phyloP scores from a whole-genome alignment of 2,113 vertebrate genomes.

The Neoarius graeffei region DNA sequence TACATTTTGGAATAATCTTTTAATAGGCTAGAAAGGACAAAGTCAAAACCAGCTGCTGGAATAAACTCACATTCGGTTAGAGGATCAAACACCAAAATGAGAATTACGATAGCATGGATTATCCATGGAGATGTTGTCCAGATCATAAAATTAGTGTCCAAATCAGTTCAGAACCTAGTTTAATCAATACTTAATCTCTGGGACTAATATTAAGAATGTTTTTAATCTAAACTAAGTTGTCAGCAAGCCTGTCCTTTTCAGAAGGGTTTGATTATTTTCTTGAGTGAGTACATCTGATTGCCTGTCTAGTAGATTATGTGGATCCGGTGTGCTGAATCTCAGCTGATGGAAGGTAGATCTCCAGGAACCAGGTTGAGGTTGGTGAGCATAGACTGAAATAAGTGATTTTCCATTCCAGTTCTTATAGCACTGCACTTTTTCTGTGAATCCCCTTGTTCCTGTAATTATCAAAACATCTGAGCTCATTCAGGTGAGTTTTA shows the following conservation, averaged over 20 bases:
- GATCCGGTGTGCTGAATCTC: background rate
- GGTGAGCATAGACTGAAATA: background rate
- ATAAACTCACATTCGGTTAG: background rate
- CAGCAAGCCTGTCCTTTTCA: background rate
- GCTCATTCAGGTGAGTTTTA: background rate
- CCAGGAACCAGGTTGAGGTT: background rate
- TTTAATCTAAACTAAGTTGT: background rate
- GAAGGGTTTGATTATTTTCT: background rate
- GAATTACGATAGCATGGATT: background rate
- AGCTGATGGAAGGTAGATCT: background rate
- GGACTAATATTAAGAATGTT: background rate
- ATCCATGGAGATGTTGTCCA: background rate
- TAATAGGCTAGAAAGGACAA: background rate
- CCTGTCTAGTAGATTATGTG: background rate
- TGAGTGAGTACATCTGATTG: background rate
- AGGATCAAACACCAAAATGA: background rate
- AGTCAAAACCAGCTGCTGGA: background rate
- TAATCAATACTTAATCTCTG: background rate
- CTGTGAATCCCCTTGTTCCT: background rate
- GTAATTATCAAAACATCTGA: background rate
- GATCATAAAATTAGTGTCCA: background rate
- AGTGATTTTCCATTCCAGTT: background rate
- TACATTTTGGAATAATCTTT: background rate
- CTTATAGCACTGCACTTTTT: background rate
- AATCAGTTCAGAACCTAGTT: background rate